A percentile compares a stretch with the other conserved stretches of the same genome.
Conservation (phyloP, 2,888 invertebrate species). For the Plebejus melissa region DNA sequence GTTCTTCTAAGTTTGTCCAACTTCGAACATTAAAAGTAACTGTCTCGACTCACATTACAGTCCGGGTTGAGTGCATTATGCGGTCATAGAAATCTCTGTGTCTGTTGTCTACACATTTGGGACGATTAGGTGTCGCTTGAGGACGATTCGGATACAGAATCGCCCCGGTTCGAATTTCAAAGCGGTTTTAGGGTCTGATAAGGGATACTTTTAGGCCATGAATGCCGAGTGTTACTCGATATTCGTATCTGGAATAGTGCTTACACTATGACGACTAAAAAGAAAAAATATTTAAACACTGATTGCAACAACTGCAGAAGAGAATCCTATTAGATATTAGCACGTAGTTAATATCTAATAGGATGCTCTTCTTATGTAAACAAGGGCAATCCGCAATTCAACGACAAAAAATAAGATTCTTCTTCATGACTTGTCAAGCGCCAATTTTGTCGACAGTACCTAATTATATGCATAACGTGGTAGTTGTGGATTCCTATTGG, state of each 20-base stretch:
- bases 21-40: conserved; percentile 34
- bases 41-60: conserved; percentile 39
- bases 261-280: too few relatives aligned
- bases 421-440: too few relatives aligned
- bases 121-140: conserved; percentile 37
- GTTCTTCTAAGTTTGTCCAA: conserved; percentile 8
- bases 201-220: conserved; percentile 29
- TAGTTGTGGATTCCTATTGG: too few relatives aligned
- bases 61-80: conserved; percentile 43
- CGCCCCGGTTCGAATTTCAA: conserved; percentile 41
- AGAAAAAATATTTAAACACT: too few relatives aligned
- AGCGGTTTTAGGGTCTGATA: conserved; percentile 37
- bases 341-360: too few relatives aligned
- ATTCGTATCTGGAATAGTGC: not conserved
- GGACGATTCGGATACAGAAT: conserved; percentile 37
- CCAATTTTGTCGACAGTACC: too few relatives aligned
- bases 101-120: conserved; percentile 41
- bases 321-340: too few relatives aligned
- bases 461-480: too few relatives aligned
- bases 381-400: too few relatives aligned
- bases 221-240: not conserved
- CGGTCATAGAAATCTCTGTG: conserved; percentile 41
- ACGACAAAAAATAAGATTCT: too few relatives aligned
- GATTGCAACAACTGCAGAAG: too few relatives aligned
- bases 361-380: too few relatives aligned